Evolutionary conservation across 1,140 invertebrate species (phyloP).

Genomic region (Agraylea sexmaculata): DNA sequence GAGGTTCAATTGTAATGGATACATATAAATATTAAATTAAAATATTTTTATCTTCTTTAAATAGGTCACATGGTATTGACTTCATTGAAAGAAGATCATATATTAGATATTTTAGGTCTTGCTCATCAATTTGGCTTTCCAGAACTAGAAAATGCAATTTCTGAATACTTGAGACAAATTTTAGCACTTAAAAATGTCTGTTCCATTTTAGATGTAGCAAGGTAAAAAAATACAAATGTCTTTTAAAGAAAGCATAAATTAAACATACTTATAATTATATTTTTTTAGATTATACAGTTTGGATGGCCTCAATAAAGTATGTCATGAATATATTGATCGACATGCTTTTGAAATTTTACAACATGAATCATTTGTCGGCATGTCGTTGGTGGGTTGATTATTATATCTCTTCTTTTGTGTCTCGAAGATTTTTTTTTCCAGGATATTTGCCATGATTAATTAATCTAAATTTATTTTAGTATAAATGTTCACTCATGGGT

Average conservation of each 20-base stretch:
- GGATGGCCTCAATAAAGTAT: constrained; percentile 49
- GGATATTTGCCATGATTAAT: too few species aligned
- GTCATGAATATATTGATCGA: constrained; percentile 75
- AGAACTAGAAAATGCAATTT: constrained; percentile 82
- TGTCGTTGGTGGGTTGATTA: constrained; percentile 63
- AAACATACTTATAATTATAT: neutral
- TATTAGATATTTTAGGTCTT: constrained; percentile 78
- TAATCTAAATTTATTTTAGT: too few species aligned
- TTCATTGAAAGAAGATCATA: constrained; percentile 71
- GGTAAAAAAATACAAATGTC: constrained; percentile 46
- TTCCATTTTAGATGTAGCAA: constrained; percentile 82
- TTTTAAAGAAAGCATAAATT: constrained; percentile 30
- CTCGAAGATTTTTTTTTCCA: too few species aligned
- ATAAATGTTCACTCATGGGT: too few species aligned
- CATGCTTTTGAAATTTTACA: constrained; percentile 75
- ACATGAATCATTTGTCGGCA: constrained; percentile 69
- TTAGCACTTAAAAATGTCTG: constrained; percentile 83
- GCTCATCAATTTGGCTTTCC: constrained; percentile 93
- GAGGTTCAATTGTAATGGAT: too few species aligned
- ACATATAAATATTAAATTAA: too few species aligned
- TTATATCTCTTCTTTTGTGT: too few species aligned
- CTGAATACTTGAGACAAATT: constrained; percentile 82
- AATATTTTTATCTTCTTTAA: too few species aligned
- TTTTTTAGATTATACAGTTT: constrained; percentile 44
- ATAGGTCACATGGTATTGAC: constrained; percentile 74